Evolutionary conservation across 2,113 vertebrate genomes (phyloP), one percentile per base, ranked within the genome.

Genomic region (Dissostichus mawsoni): DNA sequence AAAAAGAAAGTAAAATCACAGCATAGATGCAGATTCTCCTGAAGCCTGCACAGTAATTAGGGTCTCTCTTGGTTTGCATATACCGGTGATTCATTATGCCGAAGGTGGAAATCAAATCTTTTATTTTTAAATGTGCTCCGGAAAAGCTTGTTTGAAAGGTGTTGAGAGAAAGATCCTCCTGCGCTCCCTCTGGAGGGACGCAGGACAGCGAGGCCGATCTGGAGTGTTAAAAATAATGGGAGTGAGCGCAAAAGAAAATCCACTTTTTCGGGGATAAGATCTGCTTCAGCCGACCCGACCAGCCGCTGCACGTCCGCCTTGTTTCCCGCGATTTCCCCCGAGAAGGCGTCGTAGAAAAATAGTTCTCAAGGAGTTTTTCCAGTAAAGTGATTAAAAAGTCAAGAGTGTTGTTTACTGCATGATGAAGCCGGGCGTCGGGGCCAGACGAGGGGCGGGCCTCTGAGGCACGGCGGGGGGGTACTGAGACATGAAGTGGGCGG

Each of bases 341-440:
- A 41, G 36, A 41, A 36, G 73, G 64, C 68, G 52, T 65, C 20
- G 44, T 58, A 69, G 65, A 74, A 74, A 64, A 61, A 62, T 17
- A 41, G 84, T 69, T 81, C 75, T 79, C 59, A 79, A 41, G 56
- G 78, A 82, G 89, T 68, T 41, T 41, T 41, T 85, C 68, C 76
- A 82, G 91, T 80, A 69, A 76, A 65, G 80, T 65, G 29, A 29
- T 29, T 29, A 71, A 75, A 63, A 87, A 57, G 85, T 91, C 87
- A 71, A 63, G 68, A 36, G 20, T 44, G 55, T 16, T 14, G 45
- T 58, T 95, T 96, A 99, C 94, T 99, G 96, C 59, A 99, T 94
- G 90, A 99, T 98, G 84, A 99, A 99, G 75, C 98, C 98, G 0
- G 98, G 96, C 70, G 98, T 97, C 0, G 96, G 96, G 0, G 96